These are phyloP conservation scores for Cyprinodon variegatus DNA, from an alignment of 2,113 vertebrate species.

Conservation along the genomic window DNA sequence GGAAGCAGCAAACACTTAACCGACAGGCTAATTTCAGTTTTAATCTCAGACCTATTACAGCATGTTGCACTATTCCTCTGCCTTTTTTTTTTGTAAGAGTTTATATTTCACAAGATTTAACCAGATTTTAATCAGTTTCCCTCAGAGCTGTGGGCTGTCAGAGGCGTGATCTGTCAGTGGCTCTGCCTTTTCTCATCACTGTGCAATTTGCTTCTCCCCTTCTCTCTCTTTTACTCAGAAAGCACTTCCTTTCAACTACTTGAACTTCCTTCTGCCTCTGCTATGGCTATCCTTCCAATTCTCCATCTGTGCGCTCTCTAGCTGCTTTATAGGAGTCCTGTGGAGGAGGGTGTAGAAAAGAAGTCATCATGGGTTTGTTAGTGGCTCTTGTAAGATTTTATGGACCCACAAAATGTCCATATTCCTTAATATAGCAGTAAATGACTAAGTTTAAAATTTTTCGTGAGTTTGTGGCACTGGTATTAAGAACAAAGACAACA, in stretches of 20 bases:
- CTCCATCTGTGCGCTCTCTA: conserved; percentile 18
- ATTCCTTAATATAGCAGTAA: conserved; percentile 30
- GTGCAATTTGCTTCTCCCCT: conserved; percentile 46
- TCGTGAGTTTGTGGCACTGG: neutral
- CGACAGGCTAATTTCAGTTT: conserved; percentile 18
- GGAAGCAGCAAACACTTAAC: conserved; percentile 26
- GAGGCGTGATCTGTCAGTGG: conserved; percentile 23
- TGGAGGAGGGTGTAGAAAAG: conserved; percentile 14
- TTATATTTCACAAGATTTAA: conserved; percentile 41
- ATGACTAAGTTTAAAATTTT: conserved; percentile 40
- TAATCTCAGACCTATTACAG: conserved; percentile 36
- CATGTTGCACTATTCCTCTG: conserved; percentile 43
- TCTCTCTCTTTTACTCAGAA: conserved; percentile 39
- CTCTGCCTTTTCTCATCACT: conserved; percentile 42
- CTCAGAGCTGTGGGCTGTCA: conserved; percentile 27
- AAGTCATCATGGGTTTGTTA: conserved; percentile 55
- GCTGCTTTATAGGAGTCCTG: conserved; percentile 28
- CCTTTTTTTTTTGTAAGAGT: conserved; percentile 9
- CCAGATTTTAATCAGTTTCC: conserved; percentile 42
- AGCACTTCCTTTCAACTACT: conserved; percentile 37
- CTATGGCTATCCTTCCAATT: conserved; percentile 10
- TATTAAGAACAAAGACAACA: neutral
- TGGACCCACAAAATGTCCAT: conserved; percentile 58
- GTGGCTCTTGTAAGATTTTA: conserved; percentile 64
- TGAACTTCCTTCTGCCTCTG: conserved; percentile 25